phyloP scores from a whole-genome alignment of 1,140 invertebrate genomes.

The Eubasilissa regina region DNA sequence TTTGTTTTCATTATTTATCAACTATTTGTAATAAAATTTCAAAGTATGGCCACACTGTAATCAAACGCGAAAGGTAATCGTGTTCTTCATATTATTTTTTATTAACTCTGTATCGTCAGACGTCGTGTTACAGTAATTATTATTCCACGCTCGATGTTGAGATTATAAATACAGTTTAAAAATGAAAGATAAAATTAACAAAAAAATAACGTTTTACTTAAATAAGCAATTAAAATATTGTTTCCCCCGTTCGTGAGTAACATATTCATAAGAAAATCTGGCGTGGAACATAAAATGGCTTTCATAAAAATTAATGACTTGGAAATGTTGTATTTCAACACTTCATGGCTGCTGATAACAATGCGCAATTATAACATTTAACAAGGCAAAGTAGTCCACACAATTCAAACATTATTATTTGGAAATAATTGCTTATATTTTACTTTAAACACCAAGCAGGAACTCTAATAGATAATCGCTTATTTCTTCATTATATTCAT shows the following conservation, averaged over 20 bases:
- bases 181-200: no score
- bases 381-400: constrained; percentile 8
- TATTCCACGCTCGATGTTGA: no score
- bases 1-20: no score
- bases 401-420: constrained; percentile 16
- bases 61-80: no score
- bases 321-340: constrained; percentile 29
- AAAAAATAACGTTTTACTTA: background rate
- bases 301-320: constrained; percentile 30
- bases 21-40: no score
- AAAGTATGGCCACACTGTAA: no score
- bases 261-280: constrained; percentile 37
- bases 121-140: no score
- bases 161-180: no score
- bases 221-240: constrained; percentile 24
- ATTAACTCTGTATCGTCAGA: no score
- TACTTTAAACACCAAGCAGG: background rate
- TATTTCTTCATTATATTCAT: no score
- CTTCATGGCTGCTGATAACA: constrained; percentile 18
- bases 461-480: no score
- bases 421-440: background rate
- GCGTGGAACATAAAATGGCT: background rate
- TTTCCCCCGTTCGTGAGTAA: constrained; percentile 4
- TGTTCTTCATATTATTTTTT: no score
- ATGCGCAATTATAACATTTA: constrained; percentile 40